Conservation (phyloP, 2,113 vertebrate species). For the Ivindomyrus marchei region DNA sequence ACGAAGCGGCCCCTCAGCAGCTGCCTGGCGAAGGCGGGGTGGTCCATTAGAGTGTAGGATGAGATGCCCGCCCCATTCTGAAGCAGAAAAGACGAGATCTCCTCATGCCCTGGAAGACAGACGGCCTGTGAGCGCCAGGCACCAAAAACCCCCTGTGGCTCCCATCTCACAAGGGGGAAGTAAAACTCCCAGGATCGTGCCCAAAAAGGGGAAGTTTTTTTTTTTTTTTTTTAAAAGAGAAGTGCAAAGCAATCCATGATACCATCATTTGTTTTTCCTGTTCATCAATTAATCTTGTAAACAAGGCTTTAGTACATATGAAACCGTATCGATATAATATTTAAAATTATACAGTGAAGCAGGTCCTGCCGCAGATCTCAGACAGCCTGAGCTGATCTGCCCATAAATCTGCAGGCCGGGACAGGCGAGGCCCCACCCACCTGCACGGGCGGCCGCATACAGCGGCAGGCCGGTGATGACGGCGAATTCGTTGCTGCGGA, state of each 20-base stretch:
- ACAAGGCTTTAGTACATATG: not conserved
- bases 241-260: not conserved
- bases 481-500: conserved; percentile 73
- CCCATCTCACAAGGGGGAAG: not conserved
- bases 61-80: conserved; percentile 83
- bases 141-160: not conserved
- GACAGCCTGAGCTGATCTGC: not conserved
- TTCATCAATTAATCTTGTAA: not conserved
- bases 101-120: conserved; percentile 70
- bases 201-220: not conserved
- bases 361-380: not conserved
- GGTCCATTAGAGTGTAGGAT: conserved; percentile 87
- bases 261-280: not conserved
- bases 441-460: conserved; percentile 79
- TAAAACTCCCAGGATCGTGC: conserved; percentile 1
- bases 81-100: conserved; percentile 79
- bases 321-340: not conserved
- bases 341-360: not conserved
- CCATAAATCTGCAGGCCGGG: not conserved
- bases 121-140: not conserved
- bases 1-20: conserved; percentile 73
- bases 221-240: not conserved
- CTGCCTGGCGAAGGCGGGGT: conserved; percentile 68
- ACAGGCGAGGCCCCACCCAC: conserved; percentile 45
- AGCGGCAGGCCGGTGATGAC: conserved; percentile 78